These are phyloP conservation scores for Glyphotaelius pellucidus DNA, from an alignment of 2,888 invertebrate genomes.

Conservation along the genomic window DNA sequence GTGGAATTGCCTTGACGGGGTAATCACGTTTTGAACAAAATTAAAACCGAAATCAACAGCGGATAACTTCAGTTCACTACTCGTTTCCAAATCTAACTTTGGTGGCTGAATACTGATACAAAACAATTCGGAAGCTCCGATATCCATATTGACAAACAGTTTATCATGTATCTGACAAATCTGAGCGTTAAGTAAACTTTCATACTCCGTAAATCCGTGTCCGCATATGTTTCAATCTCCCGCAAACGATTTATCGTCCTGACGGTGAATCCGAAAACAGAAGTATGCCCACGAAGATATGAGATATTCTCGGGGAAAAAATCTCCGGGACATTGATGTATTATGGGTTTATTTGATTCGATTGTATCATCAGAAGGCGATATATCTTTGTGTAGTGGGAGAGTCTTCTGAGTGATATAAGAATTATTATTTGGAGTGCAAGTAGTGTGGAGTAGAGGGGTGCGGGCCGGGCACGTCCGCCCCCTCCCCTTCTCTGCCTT, in stretches of 20 bases:
- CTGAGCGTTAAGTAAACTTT: slow-evolving; percentile 47
- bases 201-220: slow-evolving; percentile 50
- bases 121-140: not conserved
- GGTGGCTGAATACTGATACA: not conserved
- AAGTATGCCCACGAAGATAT: slow-evolving; percentile 41
- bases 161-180: slow-evolving; percentile 36
- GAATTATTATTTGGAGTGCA: slow-evolving; percentile 66
- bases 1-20: slow-evolving; percentile 50
- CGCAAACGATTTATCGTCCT: slow-evolving; percentile 49
- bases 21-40: slow-evolving; percentile 48
- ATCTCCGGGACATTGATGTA: slow-evolving; percentile 66
- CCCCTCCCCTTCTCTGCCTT: slow-evolving; percentile 33
- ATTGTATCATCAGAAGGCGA: slow-evolving; percentile 67
- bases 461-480: slow-evolving; percentile 58
- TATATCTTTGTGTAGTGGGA: slow-evolving; percentile 59
- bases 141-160: slow-evolving; percentile 16
- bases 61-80: not conserved
- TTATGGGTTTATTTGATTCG: slow-evolving; percentile 67
- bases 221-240: slow-evolving; percentile 65
- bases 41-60: slow-evolving; percentile 16
- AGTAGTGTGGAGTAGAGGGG: slow-evolving; percentile 43
- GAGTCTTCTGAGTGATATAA: slow-evolving; percentile 63
- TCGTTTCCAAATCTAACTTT: not conserved
- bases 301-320: slow-evolving; percentile 56
- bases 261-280: slow-evolving; percentile 40